phyloP scores from a whole-genome alignment of 2,797 vertebrate species.

The Danio kyathit region DNA sequence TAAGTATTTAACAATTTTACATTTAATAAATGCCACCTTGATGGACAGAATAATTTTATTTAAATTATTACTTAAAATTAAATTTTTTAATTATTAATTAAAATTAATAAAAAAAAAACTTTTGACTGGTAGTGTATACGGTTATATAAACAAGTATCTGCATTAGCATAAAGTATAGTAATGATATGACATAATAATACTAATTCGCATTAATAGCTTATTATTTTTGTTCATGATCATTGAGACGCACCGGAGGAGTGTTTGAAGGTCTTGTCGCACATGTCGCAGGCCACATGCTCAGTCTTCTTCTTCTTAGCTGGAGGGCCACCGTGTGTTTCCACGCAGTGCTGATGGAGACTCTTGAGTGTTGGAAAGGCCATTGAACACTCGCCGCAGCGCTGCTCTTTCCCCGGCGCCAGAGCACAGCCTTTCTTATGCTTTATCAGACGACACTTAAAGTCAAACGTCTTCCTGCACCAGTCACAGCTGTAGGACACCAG shows the following conservation, averaged over 20 bases:
- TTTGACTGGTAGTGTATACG: too few relatives aligned
- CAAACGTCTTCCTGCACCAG: slow-evolving; percentile 85
- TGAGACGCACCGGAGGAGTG: slow-evolving; percentile 87
- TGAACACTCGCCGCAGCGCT: slow-evolving; percentile 76
- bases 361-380: slow-evolving; percentile 71
- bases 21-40: too few relatives aligned
- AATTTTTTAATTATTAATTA: too few relatives aligned
- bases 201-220: not conserved
- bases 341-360: slow-evolving; percentile 82
- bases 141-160: slow-evolving; percentile 5
- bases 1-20: too few relatives aligned
- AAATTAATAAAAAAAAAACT: too few relatives aligned
- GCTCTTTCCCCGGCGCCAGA: slow-evolving; percentile 74
- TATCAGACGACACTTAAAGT: slow-evolving; percentile 85
- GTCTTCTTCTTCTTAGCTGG: slow-evolving; percentile 80
- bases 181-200: not conserved
- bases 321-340: slow-evolving; percentile 70
- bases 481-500: slow-evolving; percentile 79
- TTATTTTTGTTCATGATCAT: not conserved
- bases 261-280: slow-evolving; percentile 87
- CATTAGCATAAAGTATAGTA: not conserved
- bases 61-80: too few relatives aligned
- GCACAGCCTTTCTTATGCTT: slow-evolving; percentile 84
- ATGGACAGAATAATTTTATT: too few relatives aligned
- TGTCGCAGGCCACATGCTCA: slow-evolving; percentile 78